These are phyloP conservation scores for Drosophila ohnishii DNA, from an alignment of 1,140 invertebrate species.

Conservation along the genomic window DNA sequence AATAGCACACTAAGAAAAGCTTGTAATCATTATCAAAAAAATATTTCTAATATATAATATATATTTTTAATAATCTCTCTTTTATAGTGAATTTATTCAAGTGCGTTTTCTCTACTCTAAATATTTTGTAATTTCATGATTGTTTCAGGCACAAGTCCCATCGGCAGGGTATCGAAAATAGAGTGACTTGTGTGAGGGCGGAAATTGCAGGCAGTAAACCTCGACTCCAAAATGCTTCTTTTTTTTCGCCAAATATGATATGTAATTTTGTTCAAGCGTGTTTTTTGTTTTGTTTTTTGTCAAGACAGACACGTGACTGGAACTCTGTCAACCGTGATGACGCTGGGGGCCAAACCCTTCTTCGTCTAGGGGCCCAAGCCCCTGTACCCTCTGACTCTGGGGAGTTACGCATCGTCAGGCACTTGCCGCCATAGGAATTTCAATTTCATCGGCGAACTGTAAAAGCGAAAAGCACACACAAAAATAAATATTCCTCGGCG, in stretches of 20 bases:
- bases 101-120: no score
- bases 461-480: constrained; percentile 18
- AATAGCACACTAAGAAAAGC: background rate
- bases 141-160: background rate
- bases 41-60: background rate
- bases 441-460: constrained; percentile 50
- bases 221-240: constrained; percentile 1
- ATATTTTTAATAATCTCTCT: background rate
- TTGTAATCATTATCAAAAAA: background rate
- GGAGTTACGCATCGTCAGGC: constrained; percentile 66
- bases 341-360: constrained; percentile 25
- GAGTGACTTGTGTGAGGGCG: constrained; percentile 7
- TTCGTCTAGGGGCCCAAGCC: constrained; percentile 1
- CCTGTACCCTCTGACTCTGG: constrained; percentile 6
- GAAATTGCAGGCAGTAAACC: constrained; percentile 19
- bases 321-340: constrained; percentile 39
- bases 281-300: constrained; percentile 10
- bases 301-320: constrained; percentile 45
- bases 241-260: constrained; percentile 36
- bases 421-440: constrained; percentile 66
- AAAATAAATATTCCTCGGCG: constrained; percentile 4
- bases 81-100: background rate
- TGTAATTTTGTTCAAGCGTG: constrained; percentile 27
- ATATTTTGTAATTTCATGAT: background rate
- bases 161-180: constrained; percentile 2